These are phyloP conservation scores for Dasysyrphus albostriatus DNA, from an alignment of 2,888 invertebrate species.

Conservation along the genomic window DNA sequence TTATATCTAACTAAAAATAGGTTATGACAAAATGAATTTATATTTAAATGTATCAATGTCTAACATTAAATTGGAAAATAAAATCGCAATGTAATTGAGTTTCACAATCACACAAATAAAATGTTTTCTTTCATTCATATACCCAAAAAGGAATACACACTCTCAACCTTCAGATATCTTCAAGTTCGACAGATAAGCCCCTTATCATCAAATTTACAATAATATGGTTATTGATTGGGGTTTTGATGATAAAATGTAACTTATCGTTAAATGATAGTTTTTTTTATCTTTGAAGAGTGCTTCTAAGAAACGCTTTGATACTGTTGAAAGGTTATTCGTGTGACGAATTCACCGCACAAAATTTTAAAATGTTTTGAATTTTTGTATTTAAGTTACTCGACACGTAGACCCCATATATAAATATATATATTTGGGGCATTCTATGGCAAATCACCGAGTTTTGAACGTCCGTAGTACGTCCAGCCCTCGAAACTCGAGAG, in stretches of 20 bases:
- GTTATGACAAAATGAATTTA: background rate
- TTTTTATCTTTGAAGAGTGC: background rate
- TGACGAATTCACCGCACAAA: no score
- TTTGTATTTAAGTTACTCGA: no score
- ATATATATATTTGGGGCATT: no score
- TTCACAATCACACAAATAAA: background rate
- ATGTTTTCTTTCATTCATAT: background rate
- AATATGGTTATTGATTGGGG: background rate
- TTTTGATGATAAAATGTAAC: constrained; percentile 1
- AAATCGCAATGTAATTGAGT: background rate
- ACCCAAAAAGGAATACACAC: background rate
- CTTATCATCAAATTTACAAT: background rate
- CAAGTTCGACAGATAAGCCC: background rate
- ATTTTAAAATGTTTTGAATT: no score
- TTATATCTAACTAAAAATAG: background rate
- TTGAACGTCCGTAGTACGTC: no score
- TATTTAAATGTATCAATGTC: background rate
- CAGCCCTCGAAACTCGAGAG: no score
- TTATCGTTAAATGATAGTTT: background rate
- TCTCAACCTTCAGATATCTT: background rate
- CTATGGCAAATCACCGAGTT: no score
- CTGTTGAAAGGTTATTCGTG: background rate
- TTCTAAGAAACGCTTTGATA: background rate
- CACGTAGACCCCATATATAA: no score
- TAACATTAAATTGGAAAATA: background rate